These are phyloP conservation scores for Venusia cambrica DNA, from an alignment of 2,888 invertebrate genomes.

Conservation along the genomic window DNA sequence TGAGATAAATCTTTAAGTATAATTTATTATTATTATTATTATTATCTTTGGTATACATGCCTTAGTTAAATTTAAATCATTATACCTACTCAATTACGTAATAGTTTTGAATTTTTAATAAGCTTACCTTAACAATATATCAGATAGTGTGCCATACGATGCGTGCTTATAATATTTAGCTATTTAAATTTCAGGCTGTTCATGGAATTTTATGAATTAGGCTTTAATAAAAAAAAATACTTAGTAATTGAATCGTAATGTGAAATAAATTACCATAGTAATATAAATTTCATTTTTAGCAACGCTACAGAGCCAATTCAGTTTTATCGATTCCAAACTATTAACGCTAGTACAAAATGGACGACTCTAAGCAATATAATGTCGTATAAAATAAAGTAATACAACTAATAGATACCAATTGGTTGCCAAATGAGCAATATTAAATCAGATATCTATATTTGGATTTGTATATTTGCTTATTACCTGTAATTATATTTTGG, in stretches of 20 bases:
- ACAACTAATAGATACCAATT: conserved; percentile 39
- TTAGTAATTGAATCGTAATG: too few species aligned
- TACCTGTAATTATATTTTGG: conserved; percentile 71
- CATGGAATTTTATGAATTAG: too few species aligned
- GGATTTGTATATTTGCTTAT: conserved; percentile 52
- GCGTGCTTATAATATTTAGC: too few species aligned
- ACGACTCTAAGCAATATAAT: conserved; percentile 34
- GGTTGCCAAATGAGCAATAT: conserved; percentile 55
- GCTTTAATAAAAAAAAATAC: too few species aligned
- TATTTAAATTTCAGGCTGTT: too few species aligned
- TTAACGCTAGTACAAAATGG: conserved; percentile 34
- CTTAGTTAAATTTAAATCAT: conserved; percentile 1
- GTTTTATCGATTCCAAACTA: conserved; percentile 10
- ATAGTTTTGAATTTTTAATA: conserved; percentile 2
- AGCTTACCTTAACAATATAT: neutral
- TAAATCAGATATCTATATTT: conserved; percentile 30
- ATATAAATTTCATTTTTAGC: conserved; percentile 12
- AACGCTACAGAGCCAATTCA: conserved; percentile 17
- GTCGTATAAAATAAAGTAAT: conserved; percentile 29
- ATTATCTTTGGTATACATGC: conserved; percentile 66
- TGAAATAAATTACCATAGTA: too few species aligned
- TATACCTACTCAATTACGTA: conserved; percentile 7
- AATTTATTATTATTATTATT: conserved; percentile 22
- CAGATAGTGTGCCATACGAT: neutral
- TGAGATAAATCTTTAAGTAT: conserved; percentile 7